Conservation (phyloP, 2,888 invertebrate genomes). For the Hydraecia micacea region DNA sequence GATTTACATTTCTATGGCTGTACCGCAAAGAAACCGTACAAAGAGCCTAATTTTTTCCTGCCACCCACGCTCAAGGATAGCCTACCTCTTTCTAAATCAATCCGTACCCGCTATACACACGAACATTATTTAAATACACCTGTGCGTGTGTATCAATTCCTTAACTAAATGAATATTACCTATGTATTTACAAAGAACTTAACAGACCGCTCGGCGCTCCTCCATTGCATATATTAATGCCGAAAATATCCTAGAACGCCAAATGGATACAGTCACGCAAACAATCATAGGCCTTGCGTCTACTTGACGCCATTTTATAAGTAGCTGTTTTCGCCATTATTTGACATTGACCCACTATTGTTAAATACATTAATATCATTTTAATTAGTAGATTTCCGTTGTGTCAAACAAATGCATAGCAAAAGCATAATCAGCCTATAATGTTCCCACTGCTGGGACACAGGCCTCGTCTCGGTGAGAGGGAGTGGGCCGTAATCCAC, state of each 20-base stretch:
- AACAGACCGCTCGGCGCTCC: slow-evolving; percentile 67
- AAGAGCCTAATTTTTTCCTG: background rate
- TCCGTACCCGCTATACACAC: background rate
- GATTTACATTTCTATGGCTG: no score
- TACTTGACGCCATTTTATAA: slow-evolving; percentile 63
- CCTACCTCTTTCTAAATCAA: background rate
- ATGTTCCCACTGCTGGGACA: no score
- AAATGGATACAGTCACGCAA: slow-evolving; percentile 81
- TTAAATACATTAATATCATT: no score
- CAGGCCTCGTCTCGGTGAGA: no score
- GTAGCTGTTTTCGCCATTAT: slow-evolving; percentile 52
- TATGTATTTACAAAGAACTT: slow-evolving; percentile 61
- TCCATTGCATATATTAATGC: slow-evolving; percentile 69
- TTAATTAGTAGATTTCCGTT: no score
- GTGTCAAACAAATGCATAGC: background rate
- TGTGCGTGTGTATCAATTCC: slow-evolving; percentile 43
- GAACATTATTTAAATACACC: background rate
- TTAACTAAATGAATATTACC: slow-evolving; percentile 48
- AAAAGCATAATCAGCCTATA: no score
- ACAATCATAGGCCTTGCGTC: slow-evolving; percentile 66
- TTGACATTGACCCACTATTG: slow-evolving; percentile 57
- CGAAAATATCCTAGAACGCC: slow-evolving; percentile 76
- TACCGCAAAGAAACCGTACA: background rate
- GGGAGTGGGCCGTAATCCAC: no score
- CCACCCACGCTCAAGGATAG: background rate